phyloP scores from a whole-genome alignment of 2,888 invertebrate species.

The Abscondita cerata region DNA sequence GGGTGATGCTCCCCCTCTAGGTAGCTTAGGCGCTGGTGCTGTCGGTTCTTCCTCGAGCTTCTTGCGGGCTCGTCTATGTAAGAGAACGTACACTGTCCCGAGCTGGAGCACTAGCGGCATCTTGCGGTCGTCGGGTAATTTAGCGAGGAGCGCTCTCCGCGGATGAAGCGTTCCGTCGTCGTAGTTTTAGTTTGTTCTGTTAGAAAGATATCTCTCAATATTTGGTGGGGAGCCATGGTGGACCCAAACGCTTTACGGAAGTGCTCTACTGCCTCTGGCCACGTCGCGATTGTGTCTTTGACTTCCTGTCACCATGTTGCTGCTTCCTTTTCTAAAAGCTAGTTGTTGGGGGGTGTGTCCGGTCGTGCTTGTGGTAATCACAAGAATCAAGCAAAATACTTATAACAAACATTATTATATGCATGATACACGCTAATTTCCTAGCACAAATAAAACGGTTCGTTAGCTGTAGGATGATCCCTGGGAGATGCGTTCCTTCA shows the following conservation, averaged over 20 bases:
- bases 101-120: neutral
- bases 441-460: no score
- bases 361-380: no score
- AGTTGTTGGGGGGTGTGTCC: neutral
- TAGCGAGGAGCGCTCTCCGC: neutral
- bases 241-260: neutral
- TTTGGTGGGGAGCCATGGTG: neutral
- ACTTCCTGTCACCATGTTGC: no score
- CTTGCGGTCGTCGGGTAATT: neutral
- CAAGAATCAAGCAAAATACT: no score
- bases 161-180: conserved; percentile 1
- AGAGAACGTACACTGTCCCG: neutral
- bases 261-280: neutral
- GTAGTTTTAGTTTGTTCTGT: neutral
- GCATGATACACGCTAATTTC: no score
- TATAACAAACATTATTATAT: no score
- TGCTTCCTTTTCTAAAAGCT: neutral
- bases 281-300: neutral
- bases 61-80: neutral
- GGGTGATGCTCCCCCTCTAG: neutral
- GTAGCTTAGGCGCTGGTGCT: neutral
- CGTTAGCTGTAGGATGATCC: no score
- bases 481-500: no score
- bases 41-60: neutral
- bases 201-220: neutral